Base-by-base conservation (phyloP, 64 coral and sea anemone genomes). In the Exaiptasia diaphana region DNA sequence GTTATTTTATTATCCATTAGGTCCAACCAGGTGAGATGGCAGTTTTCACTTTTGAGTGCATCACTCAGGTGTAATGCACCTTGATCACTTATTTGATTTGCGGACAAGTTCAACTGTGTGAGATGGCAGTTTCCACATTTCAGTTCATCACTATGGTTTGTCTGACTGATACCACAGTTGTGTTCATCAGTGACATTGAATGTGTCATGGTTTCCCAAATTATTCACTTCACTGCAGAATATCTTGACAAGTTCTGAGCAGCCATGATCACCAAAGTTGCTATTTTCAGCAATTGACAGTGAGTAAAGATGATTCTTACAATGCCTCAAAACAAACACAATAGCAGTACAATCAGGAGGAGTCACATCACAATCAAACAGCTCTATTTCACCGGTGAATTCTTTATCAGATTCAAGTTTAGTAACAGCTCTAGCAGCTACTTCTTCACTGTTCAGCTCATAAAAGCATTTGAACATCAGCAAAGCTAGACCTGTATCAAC, bases 331-430 rank as follows among this genome's bases (percentile, higher is more conserved):
- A 81, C 63, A 67, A 48, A 22, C 1, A 18, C 41, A 62, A 81
- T 25, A 48, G 77, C 77, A 48, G 60, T 67, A n/a, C 41, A 67
- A 12, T 81, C 77, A 81, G 31, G 57, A 50, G 77, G 28, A 64
- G 58, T 67, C 1, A 81, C 23, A 23, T 15, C 10, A 62, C 23
- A 20, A 11, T 4, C 0, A 9, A 8, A 27, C 12, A 80, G 35
- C 27, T 80, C 29, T 18, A 80, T 50, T 23, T 44, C 5, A 28
- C 65, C 46, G 32, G 21, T 21, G 22, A 80, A 80, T 29, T 25
- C 34, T 46, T 18, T 32, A 28, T 80, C 65, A 26, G 25, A 64
- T 23, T 48, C 43, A 20, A 80, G 77, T 30, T 48, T 18, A 50
- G 77, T 45, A 49, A 59, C 77, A 48, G 41, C 77, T 34, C 32